Conservation (phyloP, 1,140 invertebrate genomes). For the Drosophila malerkotliana region DNA sequence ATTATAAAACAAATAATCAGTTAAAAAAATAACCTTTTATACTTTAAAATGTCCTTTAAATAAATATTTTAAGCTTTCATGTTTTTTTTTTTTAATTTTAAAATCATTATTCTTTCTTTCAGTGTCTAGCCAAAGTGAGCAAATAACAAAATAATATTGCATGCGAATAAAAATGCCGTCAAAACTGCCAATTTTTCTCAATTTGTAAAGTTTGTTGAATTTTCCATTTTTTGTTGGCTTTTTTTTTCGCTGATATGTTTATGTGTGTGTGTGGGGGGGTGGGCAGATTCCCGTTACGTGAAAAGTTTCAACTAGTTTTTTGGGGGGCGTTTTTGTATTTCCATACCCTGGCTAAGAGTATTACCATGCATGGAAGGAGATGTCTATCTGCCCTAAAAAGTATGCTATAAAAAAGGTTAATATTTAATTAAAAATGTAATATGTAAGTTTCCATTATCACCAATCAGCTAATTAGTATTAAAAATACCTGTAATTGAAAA, state of each 20-base stretch:
- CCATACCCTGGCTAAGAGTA: neutral
- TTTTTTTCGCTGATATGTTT: slow-evolving; percentile 11
- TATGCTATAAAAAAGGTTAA: too few species aligned
- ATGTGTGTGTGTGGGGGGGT: neutral
- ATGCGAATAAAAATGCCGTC: slow-evolving; percentile 46
- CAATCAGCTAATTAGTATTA: too few species aligned
- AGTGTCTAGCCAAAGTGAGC: slow-evolving; percentile 20
- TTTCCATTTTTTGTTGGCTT: slow-evolving; percentile 2
- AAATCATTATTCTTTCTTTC: neutral
- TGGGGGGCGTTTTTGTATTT: neutral
- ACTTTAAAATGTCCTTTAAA: neutral
- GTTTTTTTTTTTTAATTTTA: too few species aligned
- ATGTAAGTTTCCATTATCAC: too few species aligned
- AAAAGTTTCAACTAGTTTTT: slow-evolving; percentile 31
- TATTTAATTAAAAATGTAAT: too few species aligned
- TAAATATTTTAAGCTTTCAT: too few species aligned
- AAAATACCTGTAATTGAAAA: too few species aligned
- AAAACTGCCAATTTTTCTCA: slow-evolving; percentile 49
- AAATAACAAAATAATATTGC: slow-evolving; percentile 46
- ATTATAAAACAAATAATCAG: too few species aligned
- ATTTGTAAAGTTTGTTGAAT: slow-evolving; percentile 44
- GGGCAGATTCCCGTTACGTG: slow-evolving; percentile 22
- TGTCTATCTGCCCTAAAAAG: neutral
- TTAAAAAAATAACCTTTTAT: too few species aligned
- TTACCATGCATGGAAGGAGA: too few species aligned